These are phyloP conservation scores for Eustalomyia histrio DNA, from an alignment of 2,888 invertebrate species.

Conservation along the genomic window DNA sequence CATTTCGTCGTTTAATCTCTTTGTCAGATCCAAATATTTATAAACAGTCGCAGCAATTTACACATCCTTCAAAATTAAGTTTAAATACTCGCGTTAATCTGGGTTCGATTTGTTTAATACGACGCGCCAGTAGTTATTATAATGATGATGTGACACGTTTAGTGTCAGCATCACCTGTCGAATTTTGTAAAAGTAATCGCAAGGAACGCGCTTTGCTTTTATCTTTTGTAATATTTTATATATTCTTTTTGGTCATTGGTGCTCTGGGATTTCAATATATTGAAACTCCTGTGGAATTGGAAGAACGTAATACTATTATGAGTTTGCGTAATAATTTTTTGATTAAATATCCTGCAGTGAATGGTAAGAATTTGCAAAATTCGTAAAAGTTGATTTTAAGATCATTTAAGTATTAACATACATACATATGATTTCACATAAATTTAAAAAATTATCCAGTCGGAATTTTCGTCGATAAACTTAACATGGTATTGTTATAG, in stretches of 20 bases:
- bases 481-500: no score
- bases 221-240: conserved; percentile 82
- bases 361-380: conserved; percentile 80
- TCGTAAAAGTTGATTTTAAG: no score
- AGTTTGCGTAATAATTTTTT: conserved; percentile 82
- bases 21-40: conserved; percentile 66
- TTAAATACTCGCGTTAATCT: conserved; percentile 60
- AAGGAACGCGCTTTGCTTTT: conserved; percentile 76
- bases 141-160: conserved; percentile 15
- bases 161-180: conserved; percentile 15
- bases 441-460: no score
- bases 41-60: conserved; percentile 41
- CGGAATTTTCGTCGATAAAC: no score
- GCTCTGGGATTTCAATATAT: conserved; percentile 84
- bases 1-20: conserved; percentile 55
- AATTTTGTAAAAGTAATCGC: conserved; percentile 33
- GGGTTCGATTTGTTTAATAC: conserved; percentile 57
- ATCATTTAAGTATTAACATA: no score
- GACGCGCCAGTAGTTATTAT: conserved; percentile 27
- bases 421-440: no score
- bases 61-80: conserved; percentile 62
- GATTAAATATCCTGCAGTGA: conserved; percentile 82
- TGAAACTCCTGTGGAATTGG: conserved; percentile 84
- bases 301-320: conserved; percentile 81
- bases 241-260: conserved; percentile 84